Base-by-base conservation (phyloP, 2,888 invertebrate species). In the Orchesellides sinensis region DNA sequence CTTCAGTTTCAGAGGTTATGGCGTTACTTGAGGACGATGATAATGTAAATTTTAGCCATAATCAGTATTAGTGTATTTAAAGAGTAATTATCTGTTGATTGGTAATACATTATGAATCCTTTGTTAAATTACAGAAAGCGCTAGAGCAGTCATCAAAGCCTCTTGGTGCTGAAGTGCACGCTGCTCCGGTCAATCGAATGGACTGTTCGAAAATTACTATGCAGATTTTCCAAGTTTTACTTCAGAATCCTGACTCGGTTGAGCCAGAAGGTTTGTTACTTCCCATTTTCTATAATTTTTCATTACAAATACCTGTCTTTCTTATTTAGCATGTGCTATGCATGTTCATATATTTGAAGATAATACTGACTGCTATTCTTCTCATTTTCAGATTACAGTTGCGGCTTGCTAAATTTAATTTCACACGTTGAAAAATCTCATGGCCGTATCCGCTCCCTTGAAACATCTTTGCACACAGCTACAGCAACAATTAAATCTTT, bases 211-310 rank as follows among this genome's bases (percentile, higher is more conserved):
- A 79, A 21, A 72, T 79, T 32, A 79, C 79, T 10, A 72, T 72
- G 65, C 79, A 79, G 19, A 72, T 65, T n/a, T 79, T 79, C 23
- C 72, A 79, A 79, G 79, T 79, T 0, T 54, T 79, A 6, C 79
- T 79, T 10, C 79, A 79, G 40, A 79, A 79, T 32, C 79, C 79
- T 1, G 79, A 79, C 25, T 47, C 63, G 3, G 79, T 79, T 8
- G 79, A 79, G 27, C 79, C 79, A n/a, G 79, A 79, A 79, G 79
- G 79, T 79, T 49, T 49, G n/a, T n/a, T n/a, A n/a, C n/a, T n/a
- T n/a, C n/a, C n/a, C n/a, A n/a, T n/a, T n/a, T n/a, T n/a, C n/a
- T n/a, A n/a, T n/a, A n/a, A n/a, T n/a, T n/a, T n/a, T n/a, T n/a
- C n/a, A n/a, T n/a, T n/a, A n/a, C n/a, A n/a, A n/a, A n/a, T n/a